Evolutionary conservation across 92 coral and sea anemone genomes (phyloP).

Genomic region (Porites cylindrica): DNA sequence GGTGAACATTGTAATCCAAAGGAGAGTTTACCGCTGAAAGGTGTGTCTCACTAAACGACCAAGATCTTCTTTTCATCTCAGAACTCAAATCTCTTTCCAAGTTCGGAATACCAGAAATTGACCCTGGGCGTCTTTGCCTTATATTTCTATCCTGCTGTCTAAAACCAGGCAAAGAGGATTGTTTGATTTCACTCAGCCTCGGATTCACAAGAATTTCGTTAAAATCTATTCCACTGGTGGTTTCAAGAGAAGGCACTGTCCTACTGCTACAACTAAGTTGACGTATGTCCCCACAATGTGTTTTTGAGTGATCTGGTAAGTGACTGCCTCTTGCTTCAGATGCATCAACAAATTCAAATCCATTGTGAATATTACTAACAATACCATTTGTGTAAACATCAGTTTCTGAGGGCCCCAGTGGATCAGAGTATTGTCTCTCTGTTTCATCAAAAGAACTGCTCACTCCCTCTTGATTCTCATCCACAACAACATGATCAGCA

Average conservation of each 20-base stretch:
- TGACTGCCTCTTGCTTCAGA: background rate
- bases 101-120: constrained; percentile 54
- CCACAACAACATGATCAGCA: background rate
- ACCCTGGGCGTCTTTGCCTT: constrained; percentile 48
- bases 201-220: constrained; percentile 28
- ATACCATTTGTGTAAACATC: background rate
- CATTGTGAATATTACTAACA: background rate
- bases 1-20: constrained; percentile 9
- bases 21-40: constrained; percentile 4
- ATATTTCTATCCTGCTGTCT: background rate
- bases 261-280: background rate
- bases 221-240: background rate
- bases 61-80: constrained; percentile 64
- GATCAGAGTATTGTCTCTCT: background rate
- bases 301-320: background rate
- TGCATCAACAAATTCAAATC: background rate
- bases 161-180: constrained; percentile 7
- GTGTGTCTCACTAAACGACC: constrained; percentile 66
- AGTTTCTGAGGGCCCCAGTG: background rate
- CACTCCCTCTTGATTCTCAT: constrained; percentile 19
- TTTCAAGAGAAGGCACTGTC: background rate
- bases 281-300: background rate
- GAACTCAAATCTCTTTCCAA: constrained; percentile 16
- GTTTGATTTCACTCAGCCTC: constrained; percentile 33
- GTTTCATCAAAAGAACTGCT: background rate